phyloP scores from a whole-genome alignment of 2,888 invertebrate species.

The Hyposoter dolosus region DNA sequence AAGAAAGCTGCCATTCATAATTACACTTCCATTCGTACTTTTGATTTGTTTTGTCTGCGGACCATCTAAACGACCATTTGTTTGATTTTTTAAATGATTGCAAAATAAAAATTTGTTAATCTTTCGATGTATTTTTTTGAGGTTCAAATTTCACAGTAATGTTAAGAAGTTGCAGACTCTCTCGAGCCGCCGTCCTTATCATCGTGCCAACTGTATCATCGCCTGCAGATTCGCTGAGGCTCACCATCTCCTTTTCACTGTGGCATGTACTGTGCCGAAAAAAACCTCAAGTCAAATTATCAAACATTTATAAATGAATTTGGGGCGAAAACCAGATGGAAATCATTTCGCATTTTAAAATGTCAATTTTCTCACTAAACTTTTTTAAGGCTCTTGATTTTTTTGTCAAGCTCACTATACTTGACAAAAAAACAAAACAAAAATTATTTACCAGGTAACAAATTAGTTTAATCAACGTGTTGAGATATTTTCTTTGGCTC shows the following conservation, averaged over 20 bases:
- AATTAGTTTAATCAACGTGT: constrained; percentile 1
- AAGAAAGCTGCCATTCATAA: neutral
- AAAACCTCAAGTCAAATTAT: neutral
- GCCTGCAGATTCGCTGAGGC: constrained; percentile 31
- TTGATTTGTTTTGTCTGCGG: neutral
- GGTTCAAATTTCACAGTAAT: constrained; percentile 33
- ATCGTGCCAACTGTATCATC: constrained; percentile 22
- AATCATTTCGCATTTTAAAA: neutral
- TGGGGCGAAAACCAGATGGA: neutral
- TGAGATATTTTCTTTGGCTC: neutral
- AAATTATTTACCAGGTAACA: neutral
- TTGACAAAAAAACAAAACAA: neutral
- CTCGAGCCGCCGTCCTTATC: constrained; percentile 25
- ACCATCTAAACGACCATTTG: neutral
- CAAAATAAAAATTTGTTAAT: neutral
- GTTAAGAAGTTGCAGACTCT: constrained; percentile 37
- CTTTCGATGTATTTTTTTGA: neutral
- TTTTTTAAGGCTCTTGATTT: neutral
- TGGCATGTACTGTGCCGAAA: constrained; percentile 31
- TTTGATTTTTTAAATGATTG: neutral
- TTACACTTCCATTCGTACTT: neutral
- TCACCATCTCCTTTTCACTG: constrained; percentile 25
- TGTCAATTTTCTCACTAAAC: neutral
- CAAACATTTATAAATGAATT: neutral
- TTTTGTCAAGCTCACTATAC: neutral